A percentile compares a stretch with the other conserved stretches of the same genome.
Conservation (phyloP, 2,113 vertebrate species). For the Pterocles burchelli region DNA sequence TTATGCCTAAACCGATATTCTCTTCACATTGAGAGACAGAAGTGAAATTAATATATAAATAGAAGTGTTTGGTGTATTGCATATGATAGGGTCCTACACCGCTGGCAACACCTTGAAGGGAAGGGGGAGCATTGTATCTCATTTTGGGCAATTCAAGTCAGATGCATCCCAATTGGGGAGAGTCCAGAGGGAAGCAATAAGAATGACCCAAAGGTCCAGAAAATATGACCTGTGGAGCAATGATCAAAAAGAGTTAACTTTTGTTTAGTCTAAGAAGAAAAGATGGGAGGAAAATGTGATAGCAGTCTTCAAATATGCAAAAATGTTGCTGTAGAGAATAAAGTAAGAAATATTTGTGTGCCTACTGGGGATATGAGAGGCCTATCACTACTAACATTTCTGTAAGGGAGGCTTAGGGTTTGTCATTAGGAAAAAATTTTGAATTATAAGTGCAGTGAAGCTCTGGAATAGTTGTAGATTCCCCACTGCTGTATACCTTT, state of each 20-base stretch:
- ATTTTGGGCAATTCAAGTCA: background rate
- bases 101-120: background rate
- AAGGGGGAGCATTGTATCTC: background rate
- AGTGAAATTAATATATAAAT: background rate
- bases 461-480: background rate
- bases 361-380: background rate
- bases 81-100: background rate
- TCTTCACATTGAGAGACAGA: background rate
- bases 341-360: background rate
- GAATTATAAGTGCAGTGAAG: background rate
- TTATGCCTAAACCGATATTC: background rate
- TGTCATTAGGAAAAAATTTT: background rate
- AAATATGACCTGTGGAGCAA: background rate
- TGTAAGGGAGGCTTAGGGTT: background rate
- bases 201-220: background rate
- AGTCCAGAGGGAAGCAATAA: background rate
- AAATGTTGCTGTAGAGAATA: background rate
- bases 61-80: background rate
- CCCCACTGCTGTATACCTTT: background rate
- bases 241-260: background rate
- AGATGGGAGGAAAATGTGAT: background rate
- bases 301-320: background rate
- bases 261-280: background rate
- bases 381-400: background rate
- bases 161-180: background rate